Conservation (phyloP, 1,140 invertebrate genomes). For the Temnothorax curvispinosus region DNA sequence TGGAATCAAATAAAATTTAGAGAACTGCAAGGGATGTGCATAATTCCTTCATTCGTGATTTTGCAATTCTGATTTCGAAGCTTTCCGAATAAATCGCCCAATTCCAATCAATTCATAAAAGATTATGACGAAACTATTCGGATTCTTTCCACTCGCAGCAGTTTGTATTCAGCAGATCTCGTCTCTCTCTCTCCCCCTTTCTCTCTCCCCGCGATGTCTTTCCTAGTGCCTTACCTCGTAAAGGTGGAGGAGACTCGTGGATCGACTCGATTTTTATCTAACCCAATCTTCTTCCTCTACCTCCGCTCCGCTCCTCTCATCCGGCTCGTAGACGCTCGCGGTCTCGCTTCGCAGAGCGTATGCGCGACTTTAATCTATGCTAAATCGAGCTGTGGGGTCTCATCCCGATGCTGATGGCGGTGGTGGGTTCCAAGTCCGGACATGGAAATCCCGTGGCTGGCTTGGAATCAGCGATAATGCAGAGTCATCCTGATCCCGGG, state of each 20-base stretch:
- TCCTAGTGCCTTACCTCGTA: slow-evolving; percentile 64
- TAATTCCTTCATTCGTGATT: not conserved
- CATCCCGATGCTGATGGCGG: slow-evolving; percentile 70
- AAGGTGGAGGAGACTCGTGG: slow-evolving; percentile 66
- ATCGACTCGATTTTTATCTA: slow-evolving; percentile 73
- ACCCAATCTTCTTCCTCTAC: slow-evolving; percentile 43
- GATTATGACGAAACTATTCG: slow-evolving; percentile 18
- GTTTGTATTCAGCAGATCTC: slow-evolving; percentile 44
- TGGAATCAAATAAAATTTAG: slow-evolving; percentile 2
- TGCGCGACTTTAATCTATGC: slow-evolving; percentile 77
- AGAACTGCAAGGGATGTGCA: not conserved
- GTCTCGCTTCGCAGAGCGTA: slow-evolving; percentile 58
- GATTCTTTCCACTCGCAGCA: not conserved
- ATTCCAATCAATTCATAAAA: slow-evolving; percentile 41
- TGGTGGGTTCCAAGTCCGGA: slow-evolving; percentile 74
- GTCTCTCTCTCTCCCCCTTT: not conserved
- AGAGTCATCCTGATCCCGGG: slow-evolving; percentile 78
- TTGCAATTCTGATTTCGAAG: not conserved
- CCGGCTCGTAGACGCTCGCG: slow-evolving; percentile 60
- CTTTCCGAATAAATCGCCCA: slow-evolving; percentile 17
- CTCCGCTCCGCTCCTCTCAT: slow-evolving; percentile 12
- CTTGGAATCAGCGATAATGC: slow-evolving; percentile 81
- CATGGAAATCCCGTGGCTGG: slow-evolving; percentile 84
- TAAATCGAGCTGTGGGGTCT: slow-evolving; percentile 72
- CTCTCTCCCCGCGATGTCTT: not conserved